These are phyloP conservation scores for Brachionus calyciflorus DNA, from an alignment of 1,140 invertebrate species.

Conservation along the genomic window DNA sequence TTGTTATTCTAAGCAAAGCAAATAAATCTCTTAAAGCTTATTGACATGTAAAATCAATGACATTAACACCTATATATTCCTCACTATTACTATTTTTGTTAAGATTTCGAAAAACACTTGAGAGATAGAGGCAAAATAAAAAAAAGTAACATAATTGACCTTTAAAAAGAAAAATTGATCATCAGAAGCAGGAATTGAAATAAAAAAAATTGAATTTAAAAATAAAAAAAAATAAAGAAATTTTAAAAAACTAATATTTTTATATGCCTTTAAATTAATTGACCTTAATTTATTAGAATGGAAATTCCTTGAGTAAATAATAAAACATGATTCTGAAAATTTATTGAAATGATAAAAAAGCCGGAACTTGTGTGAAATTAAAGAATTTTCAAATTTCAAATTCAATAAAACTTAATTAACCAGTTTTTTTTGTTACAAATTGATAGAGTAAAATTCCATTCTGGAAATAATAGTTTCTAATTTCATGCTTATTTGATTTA, in stretches of 20 bases:
- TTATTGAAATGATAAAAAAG: constrained; percentile 21
- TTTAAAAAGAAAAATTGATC: too few relatives aligned
- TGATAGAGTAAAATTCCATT: constrained; percentile 30
- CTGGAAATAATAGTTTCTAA: constrained; percentile 11
- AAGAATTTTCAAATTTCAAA: not conserved
- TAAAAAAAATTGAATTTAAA: too few relatives aligned
- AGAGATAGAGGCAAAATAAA: too few relatives aligned
- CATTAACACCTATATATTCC: constrained; percentile 1
- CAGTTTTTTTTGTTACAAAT: constrained; percentile 2
- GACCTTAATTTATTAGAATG: constrained; percentile 14
- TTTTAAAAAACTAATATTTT: not conserved
- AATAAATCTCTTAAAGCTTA: constrained; percentile 38
- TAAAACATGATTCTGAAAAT: too few relatives aligned
- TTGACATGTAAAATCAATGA: constrained; percentile 38
- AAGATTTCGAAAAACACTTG: constrained; percentile 20
- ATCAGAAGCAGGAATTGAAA: too few relatives aligned
- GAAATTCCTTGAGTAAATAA: too few relatives aligned
- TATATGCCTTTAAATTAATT: not conserved
- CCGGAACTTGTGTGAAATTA: constrained; percentile 9
- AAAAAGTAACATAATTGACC: too few relatives aligned
- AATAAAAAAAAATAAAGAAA: not conserved
- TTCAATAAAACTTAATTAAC: not conserved
- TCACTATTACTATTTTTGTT: constrained; percentile 21
- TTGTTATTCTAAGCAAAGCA: not conserved
- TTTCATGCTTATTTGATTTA: constrained; percentile 28